These are phyloP conservation scores for Polymixis lichenea DNA, from an alignment of 2,888 invertebrate species.

Conservation along the genomic window DNA sequence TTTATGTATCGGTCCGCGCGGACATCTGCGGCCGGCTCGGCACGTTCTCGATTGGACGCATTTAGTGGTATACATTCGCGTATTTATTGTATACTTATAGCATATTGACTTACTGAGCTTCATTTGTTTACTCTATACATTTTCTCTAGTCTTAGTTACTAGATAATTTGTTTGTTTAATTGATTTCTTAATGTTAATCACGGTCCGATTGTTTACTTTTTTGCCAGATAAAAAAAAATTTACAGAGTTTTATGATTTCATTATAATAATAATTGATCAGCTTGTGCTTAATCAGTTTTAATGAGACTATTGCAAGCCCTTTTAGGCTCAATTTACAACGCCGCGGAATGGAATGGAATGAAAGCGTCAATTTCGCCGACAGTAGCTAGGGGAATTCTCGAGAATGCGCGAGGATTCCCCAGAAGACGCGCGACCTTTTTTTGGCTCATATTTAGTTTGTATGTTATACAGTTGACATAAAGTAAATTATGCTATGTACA, in stretches of 20 bases:
- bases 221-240: not conserved
- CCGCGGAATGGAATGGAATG: too few relatives aligned
- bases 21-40: slow-evolving; percentile 64
- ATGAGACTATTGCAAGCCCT: not conserved
- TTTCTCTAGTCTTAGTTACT: not conserved
- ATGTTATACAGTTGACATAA: too few relatives aligned
- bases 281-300: too few relatives aligned
- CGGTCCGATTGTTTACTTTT: not conserved
- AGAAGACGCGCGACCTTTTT: too few relatives aligned
- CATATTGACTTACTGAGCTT: not conserved
- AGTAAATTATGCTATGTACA: too few relatives aligned
- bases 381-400: too few relatives aligned
- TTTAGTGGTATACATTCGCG: slow-evolving; percentile 27
- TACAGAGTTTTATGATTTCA: too few relatives aligned
- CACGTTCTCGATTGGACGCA: slow-evolving; percentile 56
- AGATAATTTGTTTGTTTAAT: not conserved
- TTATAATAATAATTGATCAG: too few relatives aligned
- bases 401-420: too few relatives aligned
- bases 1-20: slow-evolving; percentile 60
- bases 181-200: not conserved
- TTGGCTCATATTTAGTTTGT: too few relatives aligned
- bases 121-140: not conserved
- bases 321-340: too few relatives aligned
- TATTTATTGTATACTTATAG: not conserved
- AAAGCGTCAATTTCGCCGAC: too few relatives aligned